Percentiles rank a stretch among this genome's conserved stretches.
Evolutionary conservation across 1,140 invertebrate species (phyloP).

Genomic region (Pinna nobilis): DNA sequence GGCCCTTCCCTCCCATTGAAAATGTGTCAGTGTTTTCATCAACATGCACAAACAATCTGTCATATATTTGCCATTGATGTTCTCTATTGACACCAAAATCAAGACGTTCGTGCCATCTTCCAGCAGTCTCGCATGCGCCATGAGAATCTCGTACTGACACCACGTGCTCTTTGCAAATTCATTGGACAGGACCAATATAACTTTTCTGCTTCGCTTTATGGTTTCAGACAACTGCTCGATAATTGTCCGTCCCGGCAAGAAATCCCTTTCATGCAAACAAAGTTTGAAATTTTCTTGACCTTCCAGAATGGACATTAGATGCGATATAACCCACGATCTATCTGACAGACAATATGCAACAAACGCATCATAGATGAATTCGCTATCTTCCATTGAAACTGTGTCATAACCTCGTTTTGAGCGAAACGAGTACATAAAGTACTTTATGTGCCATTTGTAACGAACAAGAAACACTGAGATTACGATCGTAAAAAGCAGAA

Average conservation of each 20-base stretch:
- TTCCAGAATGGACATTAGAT: conserved; percentile 19
- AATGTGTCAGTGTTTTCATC: conserved; percentile 80
- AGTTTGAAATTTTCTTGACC: conserved; percentile 26
- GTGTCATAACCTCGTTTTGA: conserved; percentile 1
- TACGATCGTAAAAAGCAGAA: not conserved
- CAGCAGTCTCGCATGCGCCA: conserved; percentile 32
- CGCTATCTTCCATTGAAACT: not conserved
- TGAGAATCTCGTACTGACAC: conserved; percentile 74
- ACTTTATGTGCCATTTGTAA: conserved; percentile 27
- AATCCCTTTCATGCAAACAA: conserved; percentile 65
- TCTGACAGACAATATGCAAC: conserved; percentile 13
- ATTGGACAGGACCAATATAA: conserved; percentile 58
- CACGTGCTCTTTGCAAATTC: conserved; percentile 54
- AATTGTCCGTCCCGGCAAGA: conserved; percentile 48
- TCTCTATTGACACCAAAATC: conserved; percentile 9
- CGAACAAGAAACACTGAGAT: not conserved
- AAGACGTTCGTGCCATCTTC: not conserved
- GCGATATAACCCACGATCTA: conserved; percentile 15
- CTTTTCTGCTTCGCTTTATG: conserved; percentile 54
- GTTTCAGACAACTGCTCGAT: conserved; percentile 54
- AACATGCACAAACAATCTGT: conserved; percentile 76
- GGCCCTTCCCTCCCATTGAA: conserved; percentile 76
- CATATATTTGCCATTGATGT: conserved; percentile 6
- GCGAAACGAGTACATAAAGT: conserved; percentile 11
- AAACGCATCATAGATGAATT: conserved; percentile 21